A percentile compares a stretch with the other conserved stretches of the same genome.
Evolutionary conservation across 2,888 invertebrate genomes (phyloP).

Genomic region (Biston stratarius): DNA sequence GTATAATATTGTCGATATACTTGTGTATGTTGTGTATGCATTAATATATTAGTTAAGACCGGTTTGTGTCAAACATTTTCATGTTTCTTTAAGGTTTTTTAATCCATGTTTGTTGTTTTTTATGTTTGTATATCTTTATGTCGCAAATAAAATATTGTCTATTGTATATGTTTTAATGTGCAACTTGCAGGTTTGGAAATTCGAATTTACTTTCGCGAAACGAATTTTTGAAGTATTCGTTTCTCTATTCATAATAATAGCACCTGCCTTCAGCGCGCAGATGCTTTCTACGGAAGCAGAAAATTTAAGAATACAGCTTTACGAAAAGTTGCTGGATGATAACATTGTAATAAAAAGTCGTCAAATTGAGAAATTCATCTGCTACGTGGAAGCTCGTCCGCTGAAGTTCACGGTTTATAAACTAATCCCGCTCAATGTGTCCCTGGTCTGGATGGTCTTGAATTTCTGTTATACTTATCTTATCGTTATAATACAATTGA

Average conservation of each 20-base stretch:
- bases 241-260: background rate
- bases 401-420: slow-evolving; percentile 3
- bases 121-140: too few species aligned
- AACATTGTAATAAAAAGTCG: background rate
- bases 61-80: background rate
- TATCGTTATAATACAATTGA: slow-evolving; percentile 13
- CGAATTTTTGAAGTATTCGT: background rate
- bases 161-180: too few species aligned
- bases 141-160: background rate
- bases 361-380: background rate
- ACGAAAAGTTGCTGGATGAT: background rate
- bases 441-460: slow-evolving; percentile 1
- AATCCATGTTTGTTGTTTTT: too few species aligned
- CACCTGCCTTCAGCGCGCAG: background rate
- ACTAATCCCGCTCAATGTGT: slow-evolving; percentile 1
- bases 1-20: too few species aligned
- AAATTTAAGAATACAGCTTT: background rate
- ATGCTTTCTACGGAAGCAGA: background rate
- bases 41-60: too few species aligned
- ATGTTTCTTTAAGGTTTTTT: background rate
- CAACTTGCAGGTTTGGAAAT: background rate
- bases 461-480: slow-evolving; percentile 4
- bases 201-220: background rate
- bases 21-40: too few species aligned
- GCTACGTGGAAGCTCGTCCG: slow-evolving; percentile 5